Evolutionary conservation across 2,113 vertebrate genomes (phyloP).

Genomic region (Rhinichthys klamathensis): DNA sequence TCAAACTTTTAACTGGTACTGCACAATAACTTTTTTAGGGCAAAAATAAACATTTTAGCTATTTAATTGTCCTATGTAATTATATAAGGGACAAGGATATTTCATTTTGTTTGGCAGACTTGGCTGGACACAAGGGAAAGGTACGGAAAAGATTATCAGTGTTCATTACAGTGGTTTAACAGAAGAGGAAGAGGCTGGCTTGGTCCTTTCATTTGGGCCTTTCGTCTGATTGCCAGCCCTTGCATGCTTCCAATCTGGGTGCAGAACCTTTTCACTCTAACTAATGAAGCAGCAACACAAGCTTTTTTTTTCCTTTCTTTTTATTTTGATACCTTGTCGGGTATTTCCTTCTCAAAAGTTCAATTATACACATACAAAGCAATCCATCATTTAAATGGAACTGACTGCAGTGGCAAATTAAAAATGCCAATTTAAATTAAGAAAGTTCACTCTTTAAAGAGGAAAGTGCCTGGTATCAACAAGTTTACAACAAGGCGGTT

Average conservation of each 20-base stretch:
- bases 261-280: constrained; percentile 62
- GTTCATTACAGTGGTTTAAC: constrained; percentile 43
- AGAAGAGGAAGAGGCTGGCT: constrained; percentile 36
- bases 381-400: constrained; percentile 80
- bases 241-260: constrained; percentile 38
- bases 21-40: background rate
- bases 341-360: constrained; percentile 78
- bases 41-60: background rate
- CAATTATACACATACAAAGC: constrained; percentile 76
- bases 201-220: constrained; percentile 41
- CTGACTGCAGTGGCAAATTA: constrained; percentile 76
- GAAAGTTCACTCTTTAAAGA: constrained; percentile 47
- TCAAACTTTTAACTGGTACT: background rate
- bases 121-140: background rate
- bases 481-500: constrained; percentile 51
- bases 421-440: constrained; percentile 81
- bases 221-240: constrained; percentile 48
- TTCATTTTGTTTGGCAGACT: background rate
- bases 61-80: background rate
- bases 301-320: constrained; percentile 62
- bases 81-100: background rate
- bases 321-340: constrained; percentile 69
- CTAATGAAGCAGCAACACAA: constrained; percentile 73
- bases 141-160: background rate
- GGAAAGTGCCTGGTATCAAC: constrained; percentile 36